These are phyloP conservation scores for Synanthedon andrenaeformis DNA, from an alignment of 2,888 invertebrate species.

Conservation along the genomic window DNA sequence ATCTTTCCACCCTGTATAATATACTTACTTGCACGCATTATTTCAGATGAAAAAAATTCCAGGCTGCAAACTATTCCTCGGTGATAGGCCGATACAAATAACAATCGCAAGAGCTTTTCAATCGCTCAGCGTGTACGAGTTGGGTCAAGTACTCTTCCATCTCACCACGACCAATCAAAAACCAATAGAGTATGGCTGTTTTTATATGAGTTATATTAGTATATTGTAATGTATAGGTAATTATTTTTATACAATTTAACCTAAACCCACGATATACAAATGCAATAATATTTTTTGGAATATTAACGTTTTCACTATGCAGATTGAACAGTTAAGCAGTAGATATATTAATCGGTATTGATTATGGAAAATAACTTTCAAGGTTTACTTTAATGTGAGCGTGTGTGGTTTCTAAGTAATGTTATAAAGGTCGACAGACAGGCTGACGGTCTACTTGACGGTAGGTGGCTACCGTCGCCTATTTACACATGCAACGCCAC, in stretches of 20 bases:
- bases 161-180: slow-evolving; percentile 50
- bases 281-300: slow-evolving; percentile 1
- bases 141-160: slow-evolving; percentile 58
- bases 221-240: background rate
- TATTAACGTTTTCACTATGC: background rate
- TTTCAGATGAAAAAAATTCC: slow-evolving; percentile 62
- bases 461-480: too few species aligned
- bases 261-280: background rate
- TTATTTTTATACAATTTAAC: too few species aligned
- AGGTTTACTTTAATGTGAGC: too few species aligned
- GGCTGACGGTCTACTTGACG: too few species aligned
- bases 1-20: too few species aligned
- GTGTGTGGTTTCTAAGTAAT: too few species aligned
- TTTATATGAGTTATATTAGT: background rate
- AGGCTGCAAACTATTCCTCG: slow-evolving; percentile 58
- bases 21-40: too few species aligned
- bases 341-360: too few species aligned
- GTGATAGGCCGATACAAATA: slow-evolving; percentile 59
- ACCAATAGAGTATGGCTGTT: slow-evolving; percentile 41
- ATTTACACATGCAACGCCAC: too few species aligned
- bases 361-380: too few species aligned
- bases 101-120: slow-evolving; percentile 62
- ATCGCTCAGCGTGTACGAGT: slow-evolving; percentile 47
- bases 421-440: too few species aligned
- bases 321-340: too few species aligned